Evolutionary conservation across 2,797 vertebrate genomes (phyloP).

Genomic region (Phylloscopus collybita): DNA sequence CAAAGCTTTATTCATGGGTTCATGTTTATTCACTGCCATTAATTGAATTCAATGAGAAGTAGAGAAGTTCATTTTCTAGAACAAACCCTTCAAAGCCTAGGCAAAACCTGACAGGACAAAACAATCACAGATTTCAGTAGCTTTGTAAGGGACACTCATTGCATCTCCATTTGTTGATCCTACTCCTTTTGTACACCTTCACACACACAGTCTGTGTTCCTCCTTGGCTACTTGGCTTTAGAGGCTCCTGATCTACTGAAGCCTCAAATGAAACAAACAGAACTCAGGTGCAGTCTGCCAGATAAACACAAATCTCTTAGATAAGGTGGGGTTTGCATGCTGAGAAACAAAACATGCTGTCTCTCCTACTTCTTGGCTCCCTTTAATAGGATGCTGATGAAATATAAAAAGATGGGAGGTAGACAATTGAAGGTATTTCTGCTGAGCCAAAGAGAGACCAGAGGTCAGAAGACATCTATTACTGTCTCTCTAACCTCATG

Average conservation of each 20-base stretch:
- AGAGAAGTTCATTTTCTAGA: background rate
- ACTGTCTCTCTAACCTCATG: background rate
- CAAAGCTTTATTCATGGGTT: background rate
- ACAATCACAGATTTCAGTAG: background rate
- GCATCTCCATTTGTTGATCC: background rate
- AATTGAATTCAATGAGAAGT: background rate
- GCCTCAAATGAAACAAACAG: background rate
- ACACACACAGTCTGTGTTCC: background rate
- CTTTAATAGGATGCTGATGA: background rate
- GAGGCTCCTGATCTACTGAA: background rate
- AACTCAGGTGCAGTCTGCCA: background rate
- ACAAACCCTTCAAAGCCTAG: background rate
- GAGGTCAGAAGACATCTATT: background rate
- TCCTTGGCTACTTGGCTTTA: background rate
- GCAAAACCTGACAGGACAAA: background rate
- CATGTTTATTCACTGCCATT: background rate
- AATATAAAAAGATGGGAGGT: background rate
- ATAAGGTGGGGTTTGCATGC: background rate
- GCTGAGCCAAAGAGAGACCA: background rate
- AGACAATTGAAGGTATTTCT: background rate
- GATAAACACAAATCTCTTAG: background rate
- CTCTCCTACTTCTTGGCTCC: background rate
- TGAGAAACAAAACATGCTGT: background rate
- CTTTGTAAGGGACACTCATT: background rate
- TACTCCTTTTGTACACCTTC: background rate